These are phyloP conservation scores for Lithophane leautieri DNA, from an alignment of 2,888 invertebrate genomes.

Conservation along the genomic window DNA sequence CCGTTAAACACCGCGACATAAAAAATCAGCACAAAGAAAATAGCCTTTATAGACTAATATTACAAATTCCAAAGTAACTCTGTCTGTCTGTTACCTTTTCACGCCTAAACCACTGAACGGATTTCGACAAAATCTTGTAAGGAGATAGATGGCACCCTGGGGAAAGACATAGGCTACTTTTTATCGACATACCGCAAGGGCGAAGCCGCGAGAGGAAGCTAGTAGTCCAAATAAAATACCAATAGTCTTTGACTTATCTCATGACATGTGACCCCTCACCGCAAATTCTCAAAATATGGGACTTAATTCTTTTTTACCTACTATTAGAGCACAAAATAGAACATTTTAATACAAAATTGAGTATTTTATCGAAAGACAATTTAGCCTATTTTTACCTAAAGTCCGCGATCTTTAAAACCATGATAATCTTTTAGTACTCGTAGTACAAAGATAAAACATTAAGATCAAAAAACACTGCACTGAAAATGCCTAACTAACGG, in stretches of 20 bases:
- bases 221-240: neutral
- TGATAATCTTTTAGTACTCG: slow-evolving; percentile 23
- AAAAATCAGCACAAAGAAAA: neutral
- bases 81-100: too few species aligned
- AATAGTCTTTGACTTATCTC: too few species aligned
- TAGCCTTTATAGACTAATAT: neutral
- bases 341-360: too few species aligned
- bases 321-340: neutral
- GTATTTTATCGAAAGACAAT: neutral
- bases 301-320: neutral
- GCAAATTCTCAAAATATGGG: neutral
- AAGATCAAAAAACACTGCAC: slow-evolving; percentile 66
- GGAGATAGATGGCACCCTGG: too few species aligned
- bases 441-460: slow-evolving; percentile 38
- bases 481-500: slow-evolving; percentile 37
- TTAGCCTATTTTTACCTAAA: neutral
- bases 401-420: slow-evolving; percentile 15
- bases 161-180: too few species aligned
- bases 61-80: too few species aligned
- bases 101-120: too few species aligned
- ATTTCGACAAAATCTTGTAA: too few species aligned
- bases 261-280: neutral
- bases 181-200: too few species aligned
- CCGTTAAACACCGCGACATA: slow-evolving; percentile 4
- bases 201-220: too few species aligned